Evolutionary conservation across 1,140 invertebrate genomes (phyloP).

Genomic region (Ceratoteleas bidentatus): DNA sequence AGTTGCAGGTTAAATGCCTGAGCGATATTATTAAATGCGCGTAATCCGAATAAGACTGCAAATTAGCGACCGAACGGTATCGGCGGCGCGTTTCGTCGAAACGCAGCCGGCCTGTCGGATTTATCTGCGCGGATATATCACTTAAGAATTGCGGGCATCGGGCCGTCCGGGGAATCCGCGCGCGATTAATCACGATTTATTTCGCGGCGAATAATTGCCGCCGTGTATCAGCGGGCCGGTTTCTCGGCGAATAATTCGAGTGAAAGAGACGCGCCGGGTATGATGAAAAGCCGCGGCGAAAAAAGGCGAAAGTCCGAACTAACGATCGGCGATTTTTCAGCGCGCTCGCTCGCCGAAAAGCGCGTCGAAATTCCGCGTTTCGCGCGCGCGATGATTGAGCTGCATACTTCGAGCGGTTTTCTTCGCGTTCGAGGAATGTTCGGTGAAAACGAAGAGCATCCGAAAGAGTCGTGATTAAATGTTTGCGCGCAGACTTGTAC

Average conservation of each 20-base stretch:
- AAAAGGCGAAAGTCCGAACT: no score
- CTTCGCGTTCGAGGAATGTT: no score
- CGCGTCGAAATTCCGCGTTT: constrained; percentile 39
- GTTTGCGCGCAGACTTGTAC: no score
- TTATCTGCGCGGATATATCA: constrained; percentile 45
- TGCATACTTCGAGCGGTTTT: no score
- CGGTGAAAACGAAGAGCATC: no score
- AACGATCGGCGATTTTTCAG: no score
- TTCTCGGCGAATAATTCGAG: constrained; percentile 38
- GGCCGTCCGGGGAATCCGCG: constrained; percentile 18
- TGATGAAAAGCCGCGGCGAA: constrained; percentile 25
- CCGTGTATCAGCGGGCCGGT: constrained; percentile 9
- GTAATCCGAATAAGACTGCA: constrained; percentile 26
- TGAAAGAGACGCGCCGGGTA: constrained; percentile 32
- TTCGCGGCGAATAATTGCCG: constrained; percentile 21
- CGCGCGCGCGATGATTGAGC: no score
- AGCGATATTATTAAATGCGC: not conserved
- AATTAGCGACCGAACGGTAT: constrained; percentile 24
- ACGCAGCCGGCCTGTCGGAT: constrained; percentile 30
- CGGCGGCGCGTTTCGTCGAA: constrained; percentile 17
- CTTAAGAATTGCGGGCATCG: constrained; percentile 34
- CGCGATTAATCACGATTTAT: constrained; percentile 43
- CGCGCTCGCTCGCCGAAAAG: no score
- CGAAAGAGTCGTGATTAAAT: no score
- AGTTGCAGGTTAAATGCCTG: not conserved